These are phyloP conservation scores for Criorhina ranunculi DNA, from an alignment of 2,888 invertebrate species.

Conservation along the genomic window DNA sequence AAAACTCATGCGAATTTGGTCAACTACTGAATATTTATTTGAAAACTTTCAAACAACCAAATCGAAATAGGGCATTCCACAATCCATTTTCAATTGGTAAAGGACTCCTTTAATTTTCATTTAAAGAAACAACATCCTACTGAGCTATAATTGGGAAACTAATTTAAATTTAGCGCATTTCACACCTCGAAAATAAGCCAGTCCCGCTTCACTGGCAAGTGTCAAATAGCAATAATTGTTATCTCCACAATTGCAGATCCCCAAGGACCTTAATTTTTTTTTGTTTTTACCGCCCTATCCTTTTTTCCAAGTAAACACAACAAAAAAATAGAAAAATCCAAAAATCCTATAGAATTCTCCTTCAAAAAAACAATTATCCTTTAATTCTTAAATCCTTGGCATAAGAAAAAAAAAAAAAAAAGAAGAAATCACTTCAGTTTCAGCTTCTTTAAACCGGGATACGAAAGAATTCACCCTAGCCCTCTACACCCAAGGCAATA, in stretches of 20 bases:
- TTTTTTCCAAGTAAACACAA: constrained; percentile 27
- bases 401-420: constrained; percentile 45
- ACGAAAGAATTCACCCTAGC: constrained; percentile 38
- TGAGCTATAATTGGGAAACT: constrained; percentile 48
- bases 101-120: background rate
- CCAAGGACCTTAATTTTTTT: constrained; percentile 54
- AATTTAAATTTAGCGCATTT: constrained; percentile 67
- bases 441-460: constrained; percentile 30
- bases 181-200: constrained; percentile 28
- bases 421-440: constrained; percentile 42
- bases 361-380: constrained; percentile 72
- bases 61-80: background rate
- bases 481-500: constrained; percentile 33
- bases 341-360: constrained; percentile 44
- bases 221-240: constrained; percentile 74
- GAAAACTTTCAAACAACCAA: no score
- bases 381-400: constrained; percentile 73
- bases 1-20: no score
- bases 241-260: constrained; percentile 69
- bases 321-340: constrained; percentile 13
- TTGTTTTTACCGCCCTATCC: constrained; percentile 14
- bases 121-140: background rate
- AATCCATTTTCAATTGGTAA: no score
- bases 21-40: no score
- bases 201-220: constrained; percentile 63